A percentile compares a stretch with the other conserved stretches of the same genome.
phyloP scores from a whole-genome alignment of 2,113 vertebrate species.

The Protobothrops mucrosquamatus region DNA sequence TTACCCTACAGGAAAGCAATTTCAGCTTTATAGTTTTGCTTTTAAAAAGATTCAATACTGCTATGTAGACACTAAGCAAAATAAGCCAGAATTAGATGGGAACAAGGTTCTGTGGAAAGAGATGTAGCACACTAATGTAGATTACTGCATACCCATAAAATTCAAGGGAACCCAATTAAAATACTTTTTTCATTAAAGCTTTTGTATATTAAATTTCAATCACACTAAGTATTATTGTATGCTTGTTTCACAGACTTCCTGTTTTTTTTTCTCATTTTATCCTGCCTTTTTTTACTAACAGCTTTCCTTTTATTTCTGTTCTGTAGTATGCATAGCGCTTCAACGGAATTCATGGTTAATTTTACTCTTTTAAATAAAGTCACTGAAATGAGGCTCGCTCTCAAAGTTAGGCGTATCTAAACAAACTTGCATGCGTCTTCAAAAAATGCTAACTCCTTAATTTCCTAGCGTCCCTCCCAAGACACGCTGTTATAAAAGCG shows the following conservation, averaged over 20 bases:
- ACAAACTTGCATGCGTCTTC: not conserved
- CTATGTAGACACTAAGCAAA: not conserved
- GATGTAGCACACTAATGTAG: not conserved
- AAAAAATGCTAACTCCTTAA: not conserved
- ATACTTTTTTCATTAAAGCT: not conserved
- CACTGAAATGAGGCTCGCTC: not conserved
- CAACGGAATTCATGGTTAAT: not conserved
- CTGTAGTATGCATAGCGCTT: not conserved
- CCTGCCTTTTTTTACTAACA: not conserved
- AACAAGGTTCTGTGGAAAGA: not conserved
- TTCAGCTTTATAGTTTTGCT: not conserved
- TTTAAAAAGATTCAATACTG: not conserved
- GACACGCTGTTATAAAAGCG: too few species aligned
- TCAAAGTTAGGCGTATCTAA: not conserved
- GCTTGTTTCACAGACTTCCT: not conserved
- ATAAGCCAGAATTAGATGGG: not conserved
- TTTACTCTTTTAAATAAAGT: not conserved
- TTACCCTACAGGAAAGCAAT: not conserved
- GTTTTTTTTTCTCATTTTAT: not conserved
- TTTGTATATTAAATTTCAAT: not conserved
- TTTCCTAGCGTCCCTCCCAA: not conserved
- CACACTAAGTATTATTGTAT: not conserved
- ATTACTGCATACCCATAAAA: not conserved
- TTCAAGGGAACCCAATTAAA: not conserved
- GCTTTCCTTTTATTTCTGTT: not conserved